phyloP scores from a whole-genome alignment of 2,888 invertebrate species.

The Microdon myrmicae region DNA sequence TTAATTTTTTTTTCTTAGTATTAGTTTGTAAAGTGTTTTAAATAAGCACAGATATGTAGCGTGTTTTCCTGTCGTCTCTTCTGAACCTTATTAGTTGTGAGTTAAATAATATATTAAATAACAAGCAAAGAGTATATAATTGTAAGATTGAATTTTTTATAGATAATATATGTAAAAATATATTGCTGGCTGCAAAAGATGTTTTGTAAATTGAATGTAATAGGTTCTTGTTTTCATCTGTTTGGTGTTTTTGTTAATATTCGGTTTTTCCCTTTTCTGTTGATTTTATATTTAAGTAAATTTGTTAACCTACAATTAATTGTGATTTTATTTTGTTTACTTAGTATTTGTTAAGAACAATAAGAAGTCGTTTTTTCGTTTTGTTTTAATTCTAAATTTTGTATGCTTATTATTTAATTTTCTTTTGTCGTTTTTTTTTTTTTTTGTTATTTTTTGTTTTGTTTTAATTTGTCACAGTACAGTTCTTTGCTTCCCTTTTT shows the following conservation, averaged over 20 bases:
- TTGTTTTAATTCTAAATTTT: constrained; percentile 42
- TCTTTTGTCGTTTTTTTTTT: constrained; percentile 4
- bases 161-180: constrained; percentile 41
- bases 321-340: constrained; percentile 26
- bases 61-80: constrained; percentile 14
- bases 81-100: not conserved
- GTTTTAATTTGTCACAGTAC: constrained; percentile 52
- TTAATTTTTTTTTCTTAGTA: no score
- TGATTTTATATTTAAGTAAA: constrained; percentile 18
- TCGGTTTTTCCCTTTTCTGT: constrained; percentile 21
- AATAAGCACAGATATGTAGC: constrained; percentile 51
- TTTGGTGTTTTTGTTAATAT: constrained; percentile 22
- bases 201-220: constrained; percentile 37
- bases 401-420: constrained; percentile 50
- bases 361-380: constrained; percentile 36
- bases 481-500: constrained; percentile 53
- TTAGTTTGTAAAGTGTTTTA: no score
- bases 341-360: constrained; percentile 44
- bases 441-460: not conserved
- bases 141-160: constrained; percentile 10
- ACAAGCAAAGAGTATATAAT: no score
- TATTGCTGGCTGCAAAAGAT: constrained; percentile 43
- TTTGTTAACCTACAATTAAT: constrained; percentile 48
- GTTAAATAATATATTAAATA: constrained; percentile 5
- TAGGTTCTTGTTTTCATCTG: constrained; percentile 17